A percentile compares a stretch with the other conserved stretches of the same genome.
These are phyloP conservation scores for Tetragnatha versicolor DNA, from an alignment of 1,140 invertebrate species.

Conservation along the genomic window DNA sequence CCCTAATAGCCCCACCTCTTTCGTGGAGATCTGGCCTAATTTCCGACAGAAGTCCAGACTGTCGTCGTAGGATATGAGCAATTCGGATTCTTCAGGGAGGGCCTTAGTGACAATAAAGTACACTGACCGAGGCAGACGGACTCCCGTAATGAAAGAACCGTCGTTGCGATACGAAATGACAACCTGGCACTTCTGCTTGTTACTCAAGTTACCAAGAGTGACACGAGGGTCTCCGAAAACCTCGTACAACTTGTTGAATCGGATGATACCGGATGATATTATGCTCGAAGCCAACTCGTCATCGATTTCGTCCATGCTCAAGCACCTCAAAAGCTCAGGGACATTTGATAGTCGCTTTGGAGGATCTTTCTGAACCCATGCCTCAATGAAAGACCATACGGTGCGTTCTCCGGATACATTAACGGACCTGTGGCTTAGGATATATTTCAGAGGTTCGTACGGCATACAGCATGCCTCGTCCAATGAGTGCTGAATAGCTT, in stretches of 20 bases:
- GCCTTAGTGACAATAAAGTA: background rate
- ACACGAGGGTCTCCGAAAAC: too few species aligned
- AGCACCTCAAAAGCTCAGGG: background rate
- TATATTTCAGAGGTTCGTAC: background rate
- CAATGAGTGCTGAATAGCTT: background rate
- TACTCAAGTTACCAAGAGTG: background rate
- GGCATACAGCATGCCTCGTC: background rate
- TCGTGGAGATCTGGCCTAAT: background rate
- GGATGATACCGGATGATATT: background rate
- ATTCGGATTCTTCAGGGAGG: background rate
- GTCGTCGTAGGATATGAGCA: background rate
- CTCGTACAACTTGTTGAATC: background rate
- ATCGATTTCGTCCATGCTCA: conserved; percentile 3
- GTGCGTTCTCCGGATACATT: conserved; percentile 7
- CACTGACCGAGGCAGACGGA: background rate
- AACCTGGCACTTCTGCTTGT: too few species aligned
- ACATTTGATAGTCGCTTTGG: background rate
- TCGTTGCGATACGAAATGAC: too few species aligned
- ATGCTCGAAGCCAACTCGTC: background rate
- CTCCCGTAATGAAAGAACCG: background rate
- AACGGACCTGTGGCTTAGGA: background rate
- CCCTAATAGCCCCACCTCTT: background rate
- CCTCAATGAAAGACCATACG: background rate
- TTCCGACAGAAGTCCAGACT: conserved; percentile 7
- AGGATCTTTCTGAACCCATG: background rate